phyloP scores from a whole-genome alignment of 2,113 vertebrate genomes.

The Globicephala melas region DNA sequence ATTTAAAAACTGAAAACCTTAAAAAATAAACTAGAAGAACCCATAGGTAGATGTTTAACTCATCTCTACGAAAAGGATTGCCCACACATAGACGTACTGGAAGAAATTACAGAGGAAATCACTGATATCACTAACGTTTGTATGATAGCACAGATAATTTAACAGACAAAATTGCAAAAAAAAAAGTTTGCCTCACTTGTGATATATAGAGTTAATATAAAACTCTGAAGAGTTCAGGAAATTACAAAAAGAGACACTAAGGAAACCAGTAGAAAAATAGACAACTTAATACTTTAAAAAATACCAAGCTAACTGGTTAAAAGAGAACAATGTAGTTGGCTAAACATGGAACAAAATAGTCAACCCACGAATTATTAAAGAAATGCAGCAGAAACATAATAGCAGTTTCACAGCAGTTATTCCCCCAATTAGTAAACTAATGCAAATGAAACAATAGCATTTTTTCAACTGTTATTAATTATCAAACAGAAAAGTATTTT shows the following conservation, averaged over 20 bases:
- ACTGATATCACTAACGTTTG: neutral
- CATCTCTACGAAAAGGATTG: neutral
- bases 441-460: neutral
- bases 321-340: neutral
- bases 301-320: neutral
- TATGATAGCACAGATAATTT: neutral
- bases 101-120: neutral
- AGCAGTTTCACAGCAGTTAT: neutral
- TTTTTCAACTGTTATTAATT: neutral
- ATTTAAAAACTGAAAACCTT: neutral
- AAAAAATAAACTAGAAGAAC: neutral
- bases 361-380: neutral
- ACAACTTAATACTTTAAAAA: neutral
- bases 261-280: neutral
- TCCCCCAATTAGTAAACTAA: neutral
- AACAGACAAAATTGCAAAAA: neutral
- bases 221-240: neutral
- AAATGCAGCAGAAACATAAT: neutral
- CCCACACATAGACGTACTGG: neutral
- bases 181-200: neutral
- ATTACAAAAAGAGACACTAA: neutral
- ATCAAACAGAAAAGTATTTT: constrained; percentile 2
- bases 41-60: neutral
- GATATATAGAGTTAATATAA: neutral
- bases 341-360: neutral